Base-by-base conservation (phyloP, 1,140 invertebrate genomes). In the Bombus confusus region DNA sequence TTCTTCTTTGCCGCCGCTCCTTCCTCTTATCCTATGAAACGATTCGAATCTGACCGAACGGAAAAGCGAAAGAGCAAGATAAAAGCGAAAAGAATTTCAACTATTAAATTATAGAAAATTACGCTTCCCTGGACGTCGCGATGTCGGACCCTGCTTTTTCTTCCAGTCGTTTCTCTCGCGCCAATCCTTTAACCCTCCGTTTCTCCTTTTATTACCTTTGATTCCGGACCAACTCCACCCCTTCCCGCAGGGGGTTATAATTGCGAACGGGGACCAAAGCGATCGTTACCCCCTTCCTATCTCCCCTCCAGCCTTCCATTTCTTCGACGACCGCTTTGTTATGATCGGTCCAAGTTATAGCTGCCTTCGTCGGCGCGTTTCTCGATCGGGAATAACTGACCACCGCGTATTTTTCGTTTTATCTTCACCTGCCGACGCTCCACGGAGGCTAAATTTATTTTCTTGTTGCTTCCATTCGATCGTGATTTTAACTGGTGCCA, bases 91-190 rank as follows among this genome's bases (percentile, higher is more conserved):
- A 64, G 88, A 87, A 89, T 89, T 78, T 87, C 80, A 81, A 79
- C 88, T 89, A 81, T 90, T 85, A 89, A 89, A 87, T 90, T 87
- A 90, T 80, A 75, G 82, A 87, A 90, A 89, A 89, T 90, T 89
- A 90, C 88, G 72, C 64, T 82, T 13, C 13, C 22, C 13, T 10
- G 57, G 37, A 28, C 39, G 41, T 86, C 76, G 34, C 57, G 59
- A 43, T 37, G 71, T 37, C 25, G 57, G 25, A 39, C n/a, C 18
- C 12, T 52, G 52, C 62, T 88, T 90, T 89, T 89, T 87, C 79
- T 62, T 86, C 66, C n/a, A n/a, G 62, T 68, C 76, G 41, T 85
- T 73, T 71, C 81, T 77, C 80, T 81, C 69, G 34, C 68, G 73
- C 43, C 80, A 37, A 85, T 81, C 74, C 81, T 87, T 83, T 79